Evolutionary conservation across 2,888 invertebrate species (phyloP), one percentile per base, ranked within the genome.

Genomic region (Silvanus unidentatus): DNA sequence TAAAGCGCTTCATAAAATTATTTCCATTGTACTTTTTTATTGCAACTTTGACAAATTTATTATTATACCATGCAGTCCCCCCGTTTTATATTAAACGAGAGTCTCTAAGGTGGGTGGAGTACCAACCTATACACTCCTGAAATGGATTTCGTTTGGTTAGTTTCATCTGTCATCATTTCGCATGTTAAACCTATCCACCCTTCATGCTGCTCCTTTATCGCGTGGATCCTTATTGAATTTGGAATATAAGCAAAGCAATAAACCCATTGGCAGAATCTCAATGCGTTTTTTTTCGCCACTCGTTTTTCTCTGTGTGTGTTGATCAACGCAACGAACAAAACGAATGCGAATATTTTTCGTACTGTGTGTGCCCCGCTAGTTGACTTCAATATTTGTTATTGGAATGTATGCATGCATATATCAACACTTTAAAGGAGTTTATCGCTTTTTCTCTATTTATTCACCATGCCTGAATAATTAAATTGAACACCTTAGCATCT

Each of bases 211-310:
- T 57, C 61, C 61, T 64, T 66, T 64, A 66, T 66, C 58, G 64
- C 49, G 8, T 22, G 55, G 58, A 62, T 63, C 60, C 64, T 65
- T 67, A 68, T 67, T 68, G 66, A 67, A 67, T 68, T 67, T 63
- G 58, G 64, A 66, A 65, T 65, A 67, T 67, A 66, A 66, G 66
- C 66, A 65, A 67, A 65, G 66, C 66, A 66, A 68, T 68, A 68
- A 68, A 67, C 66, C 66, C 64, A 66, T 67, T 64, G 65, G 56
- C 62, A 56, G 67, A 65, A 68, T 68, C 60, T 63, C 66, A 65
- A 67, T 65, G 63, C 60, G 59, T 50, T 53, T 58, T 57, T 34
- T 46, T 39, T 44, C 51, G 49, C 52, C 32, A 12, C 32, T 12
- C 32, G 10, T 11, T 32, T 11, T 3, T n/a, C 32, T 5, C 10